These are phyloP conservation scores for Zosterops hypoxanthus DNA, from an alignment of 2,113 vertebrate genomes.

Conservation along the genomic window DNA sequence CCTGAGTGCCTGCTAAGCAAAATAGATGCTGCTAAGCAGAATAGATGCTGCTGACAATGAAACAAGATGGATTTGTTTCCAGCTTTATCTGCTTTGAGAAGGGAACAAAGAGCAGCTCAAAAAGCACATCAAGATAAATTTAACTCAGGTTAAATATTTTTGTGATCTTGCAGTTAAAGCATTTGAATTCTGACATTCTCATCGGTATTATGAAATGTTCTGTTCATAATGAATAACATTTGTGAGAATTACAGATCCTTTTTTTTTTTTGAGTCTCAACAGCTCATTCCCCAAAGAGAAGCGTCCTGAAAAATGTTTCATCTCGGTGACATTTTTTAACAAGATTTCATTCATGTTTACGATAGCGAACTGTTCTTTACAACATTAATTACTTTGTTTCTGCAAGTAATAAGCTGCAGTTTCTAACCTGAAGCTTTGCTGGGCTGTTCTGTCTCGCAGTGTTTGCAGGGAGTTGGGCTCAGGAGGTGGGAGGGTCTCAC, in stretches of 20 bases:
- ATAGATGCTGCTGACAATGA: not conserved
- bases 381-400: not conserved
- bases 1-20: not conserved
- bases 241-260: not conserved
- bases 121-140: slow-evolving; percentile 9
- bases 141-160: slow-evolving; percentile 43
- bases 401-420: not conserved
- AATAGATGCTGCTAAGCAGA: not conserved
- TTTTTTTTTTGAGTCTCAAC: not conserved
- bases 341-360: not conserved
- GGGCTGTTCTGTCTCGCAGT: not conserved
- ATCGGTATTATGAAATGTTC: not conserved
- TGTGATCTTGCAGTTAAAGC: slow-evolving; percentile 7
- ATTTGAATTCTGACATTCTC: slow-evolving; percentile 14
- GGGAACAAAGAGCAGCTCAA: slow-evolving; percentile 3
- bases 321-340: not conserved
- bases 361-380: not conserved
- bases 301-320: not conserved
- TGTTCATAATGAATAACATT: slow-evolving; percentile 24
- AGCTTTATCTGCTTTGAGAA: not conserved
- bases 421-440: not conserved
- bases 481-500: accelerated
- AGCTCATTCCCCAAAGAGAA: not conserved
- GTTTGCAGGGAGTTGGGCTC: not conserved
- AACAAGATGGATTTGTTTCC: not conserved